These are phyloP conservation scores for Megaustenia siamemsis DNA, from an alignment of 2,888 invertebrate species.

Conservation along the genomic window DNA sequence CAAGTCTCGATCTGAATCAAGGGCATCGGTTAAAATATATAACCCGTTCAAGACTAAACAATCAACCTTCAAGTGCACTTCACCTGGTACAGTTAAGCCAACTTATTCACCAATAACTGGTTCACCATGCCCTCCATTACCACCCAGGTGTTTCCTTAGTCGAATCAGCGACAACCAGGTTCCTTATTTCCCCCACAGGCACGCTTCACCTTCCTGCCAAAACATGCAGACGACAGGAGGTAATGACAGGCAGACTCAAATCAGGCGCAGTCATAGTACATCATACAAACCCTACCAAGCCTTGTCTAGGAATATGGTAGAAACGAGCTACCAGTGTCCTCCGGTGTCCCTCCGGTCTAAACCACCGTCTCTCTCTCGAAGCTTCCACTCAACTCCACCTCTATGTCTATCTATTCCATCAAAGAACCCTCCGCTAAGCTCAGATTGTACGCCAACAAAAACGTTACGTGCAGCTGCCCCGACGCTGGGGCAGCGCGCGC, in stretches of 20 bases:
- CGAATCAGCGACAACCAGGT: not conserved
- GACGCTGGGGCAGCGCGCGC: not conserved
- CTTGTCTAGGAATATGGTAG: not conserved
- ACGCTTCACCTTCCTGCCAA: not conserved
- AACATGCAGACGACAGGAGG: not conserved
- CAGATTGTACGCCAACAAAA: not conserved
- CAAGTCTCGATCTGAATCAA: not conserved
- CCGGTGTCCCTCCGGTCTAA: not conserved
- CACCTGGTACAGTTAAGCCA: not conserved
- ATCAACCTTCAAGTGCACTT: not conserved
- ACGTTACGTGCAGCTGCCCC: too few relatives aligned
- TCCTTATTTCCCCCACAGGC: not conserved
- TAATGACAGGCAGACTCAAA: not conserved
- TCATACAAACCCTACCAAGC: not conserved
- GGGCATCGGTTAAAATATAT: slow-evolving; percentile 32
- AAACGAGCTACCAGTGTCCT: not conserved
- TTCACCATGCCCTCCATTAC: not conserved
- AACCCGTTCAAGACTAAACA: slow-evolving; percentile 17
- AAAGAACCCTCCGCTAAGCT: not conserved
- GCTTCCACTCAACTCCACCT: slow-evolving; percentile 5
- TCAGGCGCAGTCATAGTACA: slow-evolving; percentile 11
- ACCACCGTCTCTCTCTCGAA: slow-evolving; percentile 28
- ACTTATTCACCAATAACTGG: not conserved
- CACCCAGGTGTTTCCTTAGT: not conserved
- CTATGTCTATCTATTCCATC: too few relatives aligned